Conservation (phyloP, 2,113 vertebrate genomes). For the Vanacampus margaritifer region DNA sequence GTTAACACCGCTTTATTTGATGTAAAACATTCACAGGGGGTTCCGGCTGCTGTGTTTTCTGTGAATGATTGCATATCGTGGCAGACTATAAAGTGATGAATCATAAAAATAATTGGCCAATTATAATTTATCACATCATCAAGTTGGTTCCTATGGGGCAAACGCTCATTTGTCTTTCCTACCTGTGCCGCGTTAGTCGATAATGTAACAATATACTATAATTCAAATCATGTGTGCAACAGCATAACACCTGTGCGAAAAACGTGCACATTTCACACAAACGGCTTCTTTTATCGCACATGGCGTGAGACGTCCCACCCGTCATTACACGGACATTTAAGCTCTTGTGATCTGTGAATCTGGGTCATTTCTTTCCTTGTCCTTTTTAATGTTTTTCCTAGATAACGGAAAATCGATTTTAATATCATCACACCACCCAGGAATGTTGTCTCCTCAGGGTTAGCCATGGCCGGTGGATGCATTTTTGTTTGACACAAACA, state of each 20-base stretch:
- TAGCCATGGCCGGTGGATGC: constrained; percentile 46
- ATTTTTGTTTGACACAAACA: constrained; percentile 47
- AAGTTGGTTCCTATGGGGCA: neutral
- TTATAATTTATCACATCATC: neutral
- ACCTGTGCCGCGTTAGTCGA: neutral
- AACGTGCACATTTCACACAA: neutral
- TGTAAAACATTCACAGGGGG: neutral
- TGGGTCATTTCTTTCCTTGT: neutral
- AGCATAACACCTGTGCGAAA: neutral
- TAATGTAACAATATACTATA: neutral
- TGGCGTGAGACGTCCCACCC: neutral
- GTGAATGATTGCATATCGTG: neutral
- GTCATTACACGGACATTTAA: constrained; percentile 1
- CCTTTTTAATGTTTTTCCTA: neutral
- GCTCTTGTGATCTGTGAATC: neutral
- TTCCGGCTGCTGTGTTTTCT: neutral
- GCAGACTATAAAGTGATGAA: neutral
- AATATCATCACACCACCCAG: constrained; percentile 28
- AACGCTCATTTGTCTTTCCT: neutral
- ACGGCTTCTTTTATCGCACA: neutral
- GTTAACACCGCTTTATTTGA: neutral
- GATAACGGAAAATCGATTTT: constrained; percentile 6
- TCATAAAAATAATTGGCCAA: constrained; percentile 3
- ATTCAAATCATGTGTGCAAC: neutral
- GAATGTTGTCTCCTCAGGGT: constrained; percentile 46